Conservation (phyloP, 1,140 invertebrate species). For the Diorhabda sublineata region DNA sequence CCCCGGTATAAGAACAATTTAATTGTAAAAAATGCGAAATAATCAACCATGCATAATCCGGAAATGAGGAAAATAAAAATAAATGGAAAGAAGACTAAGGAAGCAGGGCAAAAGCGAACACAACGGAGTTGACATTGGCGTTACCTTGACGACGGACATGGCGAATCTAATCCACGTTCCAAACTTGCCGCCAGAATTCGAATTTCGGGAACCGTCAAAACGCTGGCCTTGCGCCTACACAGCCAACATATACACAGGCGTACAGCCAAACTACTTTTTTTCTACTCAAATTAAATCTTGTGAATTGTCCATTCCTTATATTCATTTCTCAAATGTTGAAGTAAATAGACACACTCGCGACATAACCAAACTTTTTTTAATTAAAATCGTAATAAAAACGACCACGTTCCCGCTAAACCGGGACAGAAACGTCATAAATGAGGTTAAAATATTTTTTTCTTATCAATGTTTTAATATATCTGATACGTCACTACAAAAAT, state of each 20-base stretch:
- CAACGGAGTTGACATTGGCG: constrained; percentile 15
- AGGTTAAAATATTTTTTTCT: no score
- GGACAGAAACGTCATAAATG: no score
- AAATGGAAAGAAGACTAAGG: neutral
- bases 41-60: no score
- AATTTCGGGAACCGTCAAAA: constrained; percentile 67
- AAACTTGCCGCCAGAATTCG: constrained; percentile 72
- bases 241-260: constrained; percentile 46
- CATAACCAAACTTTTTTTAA: no score
- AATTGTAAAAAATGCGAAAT: no score
- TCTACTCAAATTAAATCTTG: constrained; percentile 17
- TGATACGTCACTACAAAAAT: no score
- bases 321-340: constrained; percentile 9
- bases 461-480: no score
- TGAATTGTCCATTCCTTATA: neutral
- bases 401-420: no score
- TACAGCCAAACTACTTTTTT: constrained; percentile 42
- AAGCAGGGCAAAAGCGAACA: constrained; percentile 15
- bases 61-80: constrained; percentile 1
- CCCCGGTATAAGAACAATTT: no score
- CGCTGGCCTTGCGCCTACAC: constrained; percentile 64
- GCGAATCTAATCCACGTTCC: constrained; percentile 65
- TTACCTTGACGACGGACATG: constrained; percentile 40
- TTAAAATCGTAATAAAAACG: no score
- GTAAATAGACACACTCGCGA: constrained; percentile 4